Evolutionary conservation across 2,113 vertebrate species (phyloP), one percentile per base, ranked within the genome.

Genomic region (Barbus barbus): DNA sequence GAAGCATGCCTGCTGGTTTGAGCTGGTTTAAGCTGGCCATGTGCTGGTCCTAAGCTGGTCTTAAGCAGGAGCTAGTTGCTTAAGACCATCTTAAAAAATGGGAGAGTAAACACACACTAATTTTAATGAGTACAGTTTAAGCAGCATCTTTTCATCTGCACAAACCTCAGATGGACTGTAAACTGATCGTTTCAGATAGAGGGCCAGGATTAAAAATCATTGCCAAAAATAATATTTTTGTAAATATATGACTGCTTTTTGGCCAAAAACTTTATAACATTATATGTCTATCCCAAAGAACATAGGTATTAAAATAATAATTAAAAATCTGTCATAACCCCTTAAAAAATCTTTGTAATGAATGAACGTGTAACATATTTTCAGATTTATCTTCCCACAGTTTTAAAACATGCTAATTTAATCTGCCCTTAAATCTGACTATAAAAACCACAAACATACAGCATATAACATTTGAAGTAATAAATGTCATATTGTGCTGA

Each of bases 341-440:
- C 28, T 31, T 33, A 18, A 9, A 65, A 1, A 31, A 18, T 31
- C 1, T n/a, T n/a, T n/a, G n/a, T n/a, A n/a, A n/a, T n/a, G n/a
- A n/a, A n/a, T n/a, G n/a, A n/a, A n/a, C n/a, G n/a, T 31, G 38
- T 38, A 38, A 38, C 38, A 38, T 38, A 38, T 11, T 1, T 13
- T 75, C 8, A 11, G 16, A 18, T 75, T 31, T 76, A 3, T 20
- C 18, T 76, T 22, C 0, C 1, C 9, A 3, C 9, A 36, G 22
- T 4, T 58, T n/a, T 58, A 31, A 78, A 38, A 77, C 20, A 58
- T 38, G 22, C 75, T 76, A 14, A 78, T 78, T 56, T 16, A 60
- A 53, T 76, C 31, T 31, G 2, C 26, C 26, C 26, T 53, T 33
- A 53, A 76, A 22, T 53, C 5, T 33, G 26, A 75, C 18, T 20